phyloP scores from a whole-genome alignment of 2,888 invertebrate species.

The Scrobipalpa costella region DNA sequence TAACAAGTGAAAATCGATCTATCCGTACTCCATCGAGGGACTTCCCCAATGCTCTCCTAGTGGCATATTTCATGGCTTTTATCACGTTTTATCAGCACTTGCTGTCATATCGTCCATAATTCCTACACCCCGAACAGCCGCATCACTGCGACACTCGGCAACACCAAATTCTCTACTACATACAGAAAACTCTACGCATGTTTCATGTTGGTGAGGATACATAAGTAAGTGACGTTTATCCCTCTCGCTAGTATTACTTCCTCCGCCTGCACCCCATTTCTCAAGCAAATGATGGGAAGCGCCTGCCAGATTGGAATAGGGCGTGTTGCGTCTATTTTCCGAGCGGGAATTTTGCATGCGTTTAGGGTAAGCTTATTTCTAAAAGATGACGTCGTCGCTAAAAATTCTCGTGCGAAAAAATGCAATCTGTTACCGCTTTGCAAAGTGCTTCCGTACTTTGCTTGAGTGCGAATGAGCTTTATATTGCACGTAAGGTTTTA shows the following conservation, averaged over 20 bases:
- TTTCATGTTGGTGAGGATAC: not conserved
- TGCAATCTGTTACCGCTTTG: conserved; percentile 17
- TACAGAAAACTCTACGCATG: not conserved
- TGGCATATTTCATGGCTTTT: conserved; percentile 12
- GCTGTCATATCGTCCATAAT: conserved; percentile 13
- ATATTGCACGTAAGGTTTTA: not conserved
- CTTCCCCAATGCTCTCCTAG: not conserved
- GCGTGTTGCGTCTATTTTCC: conserved; percentile 45
- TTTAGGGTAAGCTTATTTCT: conserved; percentile 35
- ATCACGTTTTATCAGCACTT: conserved; percentile 20
- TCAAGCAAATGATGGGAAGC: conserved; percentile 52
- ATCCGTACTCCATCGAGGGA: not conserved
- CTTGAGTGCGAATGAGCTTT: conserved; percentile 10
- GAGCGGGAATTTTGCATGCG: conserved; percentile 59
- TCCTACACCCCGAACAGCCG: not conserved
- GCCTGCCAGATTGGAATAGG: conserved; percentile 23
- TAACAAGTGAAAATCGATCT: conserved; percentile 5
- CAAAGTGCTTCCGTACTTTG: conserved; percentile 20
- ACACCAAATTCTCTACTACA: not conserved
- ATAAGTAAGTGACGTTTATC: not conserved
- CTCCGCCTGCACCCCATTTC: conserved; percentile 46
- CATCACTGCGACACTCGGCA: not conserved
- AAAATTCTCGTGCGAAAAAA: conserved; percentile 20
- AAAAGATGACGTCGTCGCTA: conserved; percentile 28
- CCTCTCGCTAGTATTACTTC: not conserved